Evolutionary conservation across 2,113 vertebrate species (phyloP), one percentile per base, ranked within the genome.

Genomic region (Uropsilus gracilis): DNA sequence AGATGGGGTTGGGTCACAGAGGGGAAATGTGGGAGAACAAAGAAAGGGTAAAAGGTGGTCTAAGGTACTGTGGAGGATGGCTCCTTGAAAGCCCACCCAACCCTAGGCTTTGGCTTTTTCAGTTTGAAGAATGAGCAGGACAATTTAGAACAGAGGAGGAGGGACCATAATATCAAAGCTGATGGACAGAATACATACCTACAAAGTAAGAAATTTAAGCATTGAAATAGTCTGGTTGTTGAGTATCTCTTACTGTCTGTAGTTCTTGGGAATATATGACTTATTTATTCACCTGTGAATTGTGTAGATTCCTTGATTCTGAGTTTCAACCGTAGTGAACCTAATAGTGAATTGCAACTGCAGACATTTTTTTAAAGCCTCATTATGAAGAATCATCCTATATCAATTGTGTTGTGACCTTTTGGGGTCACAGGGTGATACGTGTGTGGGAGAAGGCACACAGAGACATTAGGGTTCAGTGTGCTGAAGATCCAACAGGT

Each of bases 51-150:
- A 48, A 44, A 46, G 34, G 37, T 32, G 1, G 0, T 48, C 42
- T 53, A 3, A 13, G 10, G 39, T 18, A 6, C 22, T 0, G 0
- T 16, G 59, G 34, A 34, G 72, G n/a, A 12, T 6, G 5, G n/a
- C 20, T 30, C 18, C 39, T 42, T 9, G 16, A 2, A 22, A 24
- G 61, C 3, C 10, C 5, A 53, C 46, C 61, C 73, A 7, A 3
- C 5, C 9, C 48, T 30, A 53, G 37, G 44, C 13, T 2, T 8
- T 68, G 30, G 57, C 48, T 28, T 80, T 89, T 83, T 64, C 64
- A 26, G 12, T 50, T 28, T 59, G 73, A 48, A 39, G 55, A 90
- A 34, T 46, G 17, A 66, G 50, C 68, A 63, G 30, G 13, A 9
- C 64, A 86, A 0, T 32, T 61, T 55, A 22, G n/a, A 50, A 34